Conservation (phyloP, 1,140 invertebrate genomes). For the Lordiphosa collinella region DNA sequence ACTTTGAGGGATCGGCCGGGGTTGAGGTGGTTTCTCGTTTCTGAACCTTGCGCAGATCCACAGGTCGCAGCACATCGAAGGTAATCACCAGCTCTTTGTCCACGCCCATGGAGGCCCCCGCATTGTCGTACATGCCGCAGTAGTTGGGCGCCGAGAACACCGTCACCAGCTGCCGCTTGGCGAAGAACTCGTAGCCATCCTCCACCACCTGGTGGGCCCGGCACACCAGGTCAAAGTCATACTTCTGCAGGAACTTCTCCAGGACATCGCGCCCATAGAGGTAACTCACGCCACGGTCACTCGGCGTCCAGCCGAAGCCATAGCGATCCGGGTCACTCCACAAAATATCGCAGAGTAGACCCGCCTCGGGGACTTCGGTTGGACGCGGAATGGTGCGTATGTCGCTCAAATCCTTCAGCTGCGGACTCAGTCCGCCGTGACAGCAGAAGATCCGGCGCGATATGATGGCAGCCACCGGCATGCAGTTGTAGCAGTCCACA, state of each 20-base stretch:
- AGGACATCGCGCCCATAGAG: constrained; percentile 96
- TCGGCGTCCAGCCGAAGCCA: constrained; percentile 92
- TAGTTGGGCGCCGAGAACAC: constrained; percentile 86
- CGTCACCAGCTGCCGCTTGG: constrained; percentile 98
- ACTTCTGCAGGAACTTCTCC: constrained; percentile 94
- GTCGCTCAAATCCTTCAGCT: constrained; percentile 92
- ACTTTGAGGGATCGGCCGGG: not conserved
- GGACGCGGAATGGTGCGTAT: constrained; percentile 92
- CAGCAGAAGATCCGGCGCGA: constrained; percentile 99
- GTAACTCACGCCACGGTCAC: constrained; percentile 96
- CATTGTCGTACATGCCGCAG: constrained; percentile 98
- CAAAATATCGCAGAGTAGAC: constrained; percentile 95
- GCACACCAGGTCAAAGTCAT: constrained; percentile 96
- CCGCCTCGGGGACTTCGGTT: constrained; percentile 94
- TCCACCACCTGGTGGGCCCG: constrained; percentile 98
- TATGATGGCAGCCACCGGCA: constrained; percentile 96
- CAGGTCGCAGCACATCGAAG: constrained; percentile 80
- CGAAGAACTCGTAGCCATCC: constrained; percentile 99
- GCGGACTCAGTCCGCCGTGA: constrained; percentile 94
- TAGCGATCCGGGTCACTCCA: constrained; percentile 99
- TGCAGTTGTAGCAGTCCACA: constrained; percentile 81
- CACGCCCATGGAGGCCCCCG: constrained; percentile 98
- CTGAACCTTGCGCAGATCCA: not conserved
- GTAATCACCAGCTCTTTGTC: constrained; percentile 99
- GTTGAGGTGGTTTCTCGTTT: not conserved